phyloP scores from a whole-genome alignment of 2,888 invertebrate genomes.

The Nipponacmea schrenckii region DNA sequence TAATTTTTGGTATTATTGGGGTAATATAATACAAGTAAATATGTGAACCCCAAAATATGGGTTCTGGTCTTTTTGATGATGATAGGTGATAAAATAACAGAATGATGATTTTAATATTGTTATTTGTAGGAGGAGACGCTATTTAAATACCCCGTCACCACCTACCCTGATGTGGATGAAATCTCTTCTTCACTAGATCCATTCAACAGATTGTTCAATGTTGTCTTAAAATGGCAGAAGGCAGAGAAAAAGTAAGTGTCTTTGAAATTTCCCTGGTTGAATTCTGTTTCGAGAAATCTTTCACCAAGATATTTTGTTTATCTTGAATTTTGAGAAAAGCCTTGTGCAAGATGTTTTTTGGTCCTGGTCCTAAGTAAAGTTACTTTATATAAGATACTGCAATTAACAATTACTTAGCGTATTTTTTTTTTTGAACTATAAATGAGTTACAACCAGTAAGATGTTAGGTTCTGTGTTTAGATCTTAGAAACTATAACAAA shows the following conservation, averaged over 20 bases:
- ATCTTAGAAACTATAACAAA: too few species aligned
- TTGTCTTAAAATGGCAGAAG: constrained; percentile 80
- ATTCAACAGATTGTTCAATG: constrained; percentile 70
- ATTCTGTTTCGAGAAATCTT: background rate
- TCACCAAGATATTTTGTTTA: background rate
- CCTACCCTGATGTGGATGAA: constrained; percentile 83
- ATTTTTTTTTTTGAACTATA: too few species aligned
- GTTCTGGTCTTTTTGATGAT: background rate
- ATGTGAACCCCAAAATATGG: background rate
- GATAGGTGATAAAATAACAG: background rate
- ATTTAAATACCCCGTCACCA: constrained; percentile 82
- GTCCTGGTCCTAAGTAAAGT: too few species aligned
- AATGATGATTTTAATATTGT: background rate
- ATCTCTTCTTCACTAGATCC: constrained; percentile 76
- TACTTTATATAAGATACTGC: too few species aligned
- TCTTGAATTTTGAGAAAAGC: background rate
- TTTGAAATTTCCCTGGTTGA: background rate
- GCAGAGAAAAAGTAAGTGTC: constrained; percentile 75
- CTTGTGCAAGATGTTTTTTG: background rate
- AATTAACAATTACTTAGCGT: too few species aligned
- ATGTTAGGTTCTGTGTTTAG: too few species aligned
- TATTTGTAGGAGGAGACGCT: constrained; percentile 78
- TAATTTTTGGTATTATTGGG: too few species aligned
- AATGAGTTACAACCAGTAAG: too few species aligned
- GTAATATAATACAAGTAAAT: too few species aligned